Evolutionary conservation across 2,113 vertebrate genomes (phyloP).

Genomic region (Bufo gargarizans): DNA sequence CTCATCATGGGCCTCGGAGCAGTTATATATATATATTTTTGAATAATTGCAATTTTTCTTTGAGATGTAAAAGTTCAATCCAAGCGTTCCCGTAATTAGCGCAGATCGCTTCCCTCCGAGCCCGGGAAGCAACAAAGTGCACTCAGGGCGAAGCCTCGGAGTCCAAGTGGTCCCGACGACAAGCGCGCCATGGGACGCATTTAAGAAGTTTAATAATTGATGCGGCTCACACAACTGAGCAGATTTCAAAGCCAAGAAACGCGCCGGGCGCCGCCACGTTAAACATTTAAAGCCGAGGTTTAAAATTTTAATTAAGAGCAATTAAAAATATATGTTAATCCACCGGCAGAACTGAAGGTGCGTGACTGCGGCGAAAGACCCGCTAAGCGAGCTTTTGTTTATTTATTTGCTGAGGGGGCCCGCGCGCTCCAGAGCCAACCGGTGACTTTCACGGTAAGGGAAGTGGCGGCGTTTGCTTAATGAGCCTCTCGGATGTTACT

Average conservation of each 20-base stretch:
- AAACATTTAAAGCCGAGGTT: slow-evolving; percentile 44
- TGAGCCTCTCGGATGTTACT: slow-evolving; percentile 39
- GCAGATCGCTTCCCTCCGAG: not conserved
- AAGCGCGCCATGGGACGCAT: not conserved
- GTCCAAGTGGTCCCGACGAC: not conserved
- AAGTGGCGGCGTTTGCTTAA: slow-evolving; percentile 4
- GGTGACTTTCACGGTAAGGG: slow-evolving; percentile 31
- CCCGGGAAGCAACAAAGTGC: not conserved
- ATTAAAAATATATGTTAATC: slow-evolving; percentile 58
- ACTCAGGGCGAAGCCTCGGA: not conserved
- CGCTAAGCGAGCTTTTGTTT: slow-evolving; percentile 16
- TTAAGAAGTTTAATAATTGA: slow-evolving; percentile 45
- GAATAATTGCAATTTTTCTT: slow-evolving; percentile 38
- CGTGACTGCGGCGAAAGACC: not conserved
- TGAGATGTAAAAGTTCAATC: not conserved
- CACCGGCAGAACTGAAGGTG: not conserved
- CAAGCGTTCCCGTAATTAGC: slow-evolving; percentile 17
- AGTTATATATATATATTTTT: not conserved
- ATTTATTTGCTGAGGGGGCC: not conserved
- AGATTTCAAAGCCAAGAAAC: slow-evolving; percentile 41
- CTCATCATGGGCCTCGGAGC: not conserved
- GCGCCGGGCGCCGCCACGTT: slow-evolving; percentile 16
- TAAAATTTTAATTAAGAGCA: slow-evolving; percentile 53
- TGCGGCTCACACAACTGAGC: not conserved
- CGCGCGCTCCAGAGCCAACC: not conserved